phyloP scores from a whole-genome alignment of 64 coral and sea anemone species.

The Trachythela sp. region DNA sequence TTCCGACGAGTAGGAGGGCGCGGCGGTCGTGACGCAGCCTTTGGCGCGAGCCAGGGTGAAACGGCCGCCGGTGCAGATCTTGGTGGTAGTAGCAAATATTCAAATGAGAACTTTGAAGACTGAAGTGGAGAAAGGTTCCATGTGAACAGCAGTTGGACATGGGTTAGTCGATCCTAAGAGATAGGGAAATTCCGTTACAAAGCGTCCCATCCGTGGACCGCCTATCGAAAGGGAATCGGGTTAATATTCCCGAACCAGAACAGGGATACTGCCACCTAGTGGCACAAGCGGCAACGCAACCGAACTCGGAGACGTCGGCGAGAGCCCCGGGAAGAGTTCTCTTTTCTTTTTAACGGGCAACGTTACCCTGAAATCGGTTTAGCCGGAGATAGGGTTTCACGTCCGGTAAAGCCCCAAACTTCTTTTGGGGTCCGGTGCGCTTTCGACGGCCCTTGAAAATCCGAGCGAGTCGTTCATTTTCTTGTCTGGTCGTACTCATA shows the following conservation, averaged over 20 bases:
- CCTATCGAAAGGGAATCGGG: background rate
- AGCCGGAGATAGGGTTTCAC: no score
- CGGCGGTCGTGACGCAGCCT: slow-evolving; percentile 38
- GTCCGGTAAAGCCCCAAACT: no score
- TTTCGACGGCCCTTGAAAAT: slow-evolving; percentile 8
- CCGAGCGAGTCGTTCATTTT: slow-evolving; percentile 12
- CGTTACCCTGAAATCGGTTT: background rate
- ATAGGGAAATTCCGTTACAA: background rate
- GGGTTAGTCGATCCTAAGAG: slow-evolving; percentile 8
- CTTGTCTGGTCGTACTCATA: slow-evolving; percentile 3
- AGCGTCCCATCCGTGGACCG: no score
- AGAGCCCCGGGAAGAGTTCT: slow-evolving; percentile 12
- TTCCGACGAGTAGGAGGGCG: slow-evolving; percentile 53
- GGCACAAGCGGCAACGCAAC: background rate
- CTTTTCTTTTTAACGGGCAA: slow-evolving; percentile 13
- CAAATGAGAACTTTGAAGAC: slow-evolving; percentile 9
- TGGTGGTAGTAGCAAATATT: background rate
- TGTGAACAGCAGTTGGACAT: background rate
- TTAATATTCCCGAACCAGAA: slow-evolving; percentile 23
- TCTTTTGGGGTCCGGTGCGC: background rate
- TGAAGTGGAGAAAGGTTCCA: background rate
- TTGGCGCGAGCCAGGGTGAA: slow-evolving; percentile 38
- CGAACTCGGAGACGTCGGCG: no score
- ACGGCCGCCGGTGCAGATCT: slow-evolving; percentile 43
- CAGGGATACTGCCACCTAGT: background rate